A percentile compares a stretch with the other conserved stretches of the same genome.
phyloP scores from a whole-genome alignment of 2,888 invertebrate species.

The Lysandra bellargus region DNA sequence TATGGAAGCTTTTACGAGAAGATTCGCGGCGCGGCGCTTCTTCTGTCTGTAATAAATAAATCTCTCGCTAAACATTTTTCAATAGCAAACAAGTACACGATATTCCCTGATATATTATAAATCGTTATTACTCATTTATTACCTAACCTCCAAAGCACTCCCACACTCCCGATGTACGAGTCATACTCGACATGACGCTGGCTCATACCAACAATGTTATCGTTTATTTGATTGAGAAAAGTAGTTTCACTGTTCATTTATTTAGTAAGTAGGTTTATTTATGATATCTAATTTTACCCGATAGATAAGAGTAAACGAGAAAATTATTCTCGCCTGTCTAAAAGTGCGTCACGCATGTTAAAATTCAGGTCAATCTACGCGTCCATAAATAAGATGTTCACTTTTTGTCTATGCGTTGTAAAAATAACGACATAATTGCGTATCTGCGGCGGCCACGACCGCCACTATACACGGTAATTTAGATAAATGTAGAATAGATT shows the following conservation, averaged over 20 bases:
- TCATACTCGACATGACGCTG: conserved; percentile 10
- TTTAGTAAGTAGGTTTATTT: not conserved
- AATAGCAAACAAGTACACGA: not conserved
- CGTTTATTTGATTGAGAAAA: not conserved
- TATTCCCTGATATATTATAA: not conserved
- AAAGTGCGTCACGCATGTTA: conserved; percentile 2
- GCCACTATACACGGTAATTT: not conserved
- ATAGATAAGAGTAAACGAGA: not conserved
- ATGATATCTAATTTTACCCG: not conserved
- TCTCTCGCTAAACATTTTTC: not conserved
- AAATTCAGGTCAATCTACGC: conserved; percentile 18
- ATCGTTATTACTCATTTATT: conserved; percentile 14
- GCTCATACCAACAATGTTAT: not conserved
- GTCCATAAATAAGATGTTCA: conserved; percentile 16
- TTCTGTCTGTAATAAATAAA: not conserved
- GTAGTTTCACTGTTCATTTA: not conserved
- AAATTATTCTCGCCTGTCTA: not conserved
- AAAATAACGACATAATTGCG: conserved; percentile 9
- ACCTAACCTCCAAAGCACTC: conserved; percentile 18
- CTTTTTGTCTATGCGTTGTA: conserved; percentile 1
- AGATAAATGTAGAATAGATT: conserved; percentile 26
- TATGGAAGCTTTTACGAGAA: not conserved
- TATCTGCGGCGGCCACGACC: conserved; percentile 5
- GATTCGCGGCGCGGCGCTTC: not conserved
- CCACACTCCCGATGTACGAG: not conserved